A percentile compares a stretch with the other conserved stretches of the same genome.
Evolutionary conservation across 2,888 invertebrate genomes (phyloP).

Genomic region (Hermaeophaga mercurialis): DNA sequence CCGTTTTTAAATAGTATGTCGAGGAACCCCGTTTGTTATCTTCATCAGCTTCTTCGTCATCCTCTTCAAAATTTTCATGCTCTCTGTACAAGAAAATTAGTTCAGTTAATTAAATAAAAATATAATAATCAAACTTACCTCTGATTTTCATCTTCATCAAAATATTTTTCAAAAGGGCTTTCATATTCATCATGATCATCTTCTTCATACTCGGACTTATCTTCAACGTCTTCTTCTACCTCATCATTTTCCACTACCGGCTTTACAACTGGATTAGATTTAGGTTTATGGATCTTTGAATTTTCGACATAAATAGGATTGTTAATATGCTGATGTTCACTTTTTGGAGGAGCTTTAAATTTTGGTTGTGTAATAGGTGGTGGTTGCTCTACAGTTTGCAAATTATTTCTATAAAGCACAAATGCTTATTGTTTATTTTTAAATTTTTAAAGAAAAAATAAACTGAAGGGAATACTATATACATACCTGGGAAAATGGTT

Average conservation of each 20-base stretch:
- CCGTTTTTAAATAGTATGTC: constrained; percentile 31
- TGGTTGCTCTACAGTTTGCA: background rate
- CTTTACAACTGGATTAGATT: constrained; percentile 22
- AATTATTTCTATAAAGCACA: background rate
- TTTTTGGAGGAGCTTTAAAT: constrained; percentile 23
- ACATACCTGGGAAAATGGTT: constrained; percentile 19
- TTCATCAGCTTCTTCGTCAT: constrained; percentile 40
- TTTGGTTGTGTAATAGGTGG: constrained; percentile 4
- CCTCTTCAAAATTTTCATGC: constrained; percentile 34
- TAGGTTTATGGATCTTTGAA: constrained; percentile 6
- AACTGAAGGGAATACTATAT: background rate
- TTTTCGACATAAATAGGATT: constrained; percentile 7
- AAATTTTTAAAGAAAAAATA: too few species aligned
- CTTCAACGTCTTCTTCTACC: constrained; percentile 35
- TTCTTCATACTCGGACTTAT: constrained; percentile 24
- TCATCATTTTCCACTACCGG: constrained; percentile 31
- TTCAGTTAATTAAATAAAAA: background rate
- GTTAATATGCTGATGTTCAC: constrained; percentile 22
- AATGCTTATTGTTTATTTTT: too few species aligned
- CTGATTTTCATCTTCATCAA: constrained; percentile 33
- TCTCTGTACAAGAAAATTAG: constrained; percentile 14
- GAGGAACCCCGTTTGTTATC: constrained; percentile 40
- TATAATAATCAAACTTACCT: background rate
- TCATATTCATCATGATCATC: constrained; percentile 27
- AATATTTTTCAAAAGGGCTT: constrained; percentile 31